phyloP scores from a whole-genome alignment of 2,888 invertebrate species.

The Eretmocerus hayati region DNA sequence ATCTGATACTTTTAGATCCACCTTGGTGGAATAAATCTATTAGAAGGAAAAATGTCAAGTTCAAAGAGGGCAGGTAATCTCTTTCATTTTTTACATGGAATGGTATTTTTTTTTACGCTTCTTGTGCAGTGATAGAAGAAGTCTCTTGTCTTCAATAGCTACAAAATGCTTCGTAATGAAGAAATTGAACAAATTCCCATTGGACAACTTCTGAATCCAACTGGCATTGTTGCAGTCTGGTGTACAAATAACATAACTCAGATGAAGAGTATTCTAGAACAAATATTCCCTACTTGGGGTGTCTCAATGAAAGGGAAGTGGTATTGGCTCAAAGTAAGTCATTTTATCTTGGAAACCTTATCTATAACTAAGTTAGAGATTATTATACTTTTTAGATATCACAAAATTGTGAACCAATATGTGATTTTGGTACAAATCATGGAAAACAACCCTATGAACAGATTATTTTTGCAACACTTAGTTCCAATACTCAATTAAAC shows the following conservation, averaged over 20 bases:
- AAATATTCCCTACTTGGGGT: slow-evolving; percentile 76
- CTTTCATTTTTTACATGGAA: slow-evolving; percentile 10
- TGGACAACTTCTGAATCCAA: slow-evolving; percentile 52
- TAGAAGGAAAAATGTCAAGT: slow-evolving; percentile 64
- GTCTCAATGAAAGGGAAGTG: slow-evolving; percentile 65
- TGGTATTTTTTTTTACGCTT: slow-evolving; percentile 10
- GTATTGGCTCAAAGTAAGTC: slow-evolving; percentile 83
- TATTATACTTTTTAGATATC: slow-evolving; percentile 53
- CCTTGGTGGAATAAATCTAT: slow-evolving; percentile 97
- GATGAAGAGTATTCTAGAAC: slow-evolving; percentile 58
- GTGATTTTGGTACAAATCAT: slow-evolving; percentile 57
- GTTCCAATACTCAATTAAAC: slow-evolving; percentile 35
- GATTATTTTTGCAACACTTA: slow-evolving; percentile 57
- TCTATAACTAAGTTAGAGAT: slow-evolving; percentile 1
- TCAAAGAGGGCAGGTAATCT: slow-evolving; percentile 56
- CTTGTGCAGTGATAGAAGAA: not conserved
- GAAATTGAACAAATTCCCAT: slow-evolving; percentile 68
- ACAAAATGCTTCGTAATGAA: slow-evolving; percentile 72
- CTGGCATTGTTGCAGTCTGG: slow-evolving; percentile 79
- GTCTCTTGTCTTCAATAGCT: slow-evolving; percentile 56
- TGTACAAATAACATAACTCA: slow-evolving; percentile 80
- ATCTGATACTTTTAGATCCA: slow-evolving; percentile 84
- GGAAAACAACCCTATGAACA: slow-evolving; percentile 87
- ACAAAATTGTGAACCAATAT: slow-evolving; percentile 59
- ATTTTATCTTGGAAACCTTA: too few relatives aligned